phyloP scores from a whole-genome alignment of 2,113 vertebrate genomes.

The Sylvia atricapilla region DNA sequence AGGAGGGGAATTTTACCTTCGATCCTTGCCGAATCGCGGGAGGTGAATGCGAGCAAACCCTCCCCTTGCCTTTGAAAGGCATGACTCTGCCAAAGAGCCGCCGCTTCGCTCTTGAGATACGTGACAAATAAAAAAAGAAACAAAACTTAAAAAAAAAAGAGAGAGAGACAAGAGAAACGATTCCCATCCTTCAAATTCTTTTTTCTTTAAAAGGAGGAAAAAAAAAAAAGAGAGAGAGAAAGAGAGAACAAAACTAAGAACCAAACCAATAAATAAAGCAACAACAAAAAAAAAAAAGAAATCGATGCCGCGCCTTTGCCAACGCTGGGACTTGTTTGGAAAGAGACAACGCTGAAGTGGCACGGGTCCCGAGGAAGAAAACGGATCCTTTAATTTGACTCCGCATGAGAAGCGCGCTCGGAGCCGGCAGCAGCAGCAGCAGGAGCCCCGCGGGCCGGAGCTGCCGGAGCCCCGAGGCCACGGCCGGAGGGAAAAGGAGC shows the following conservation, averaged over 20 bases:
- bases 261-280: neutral
- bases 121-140: neutral
- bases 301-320: slow-evolving; percentile 7
- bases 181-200: neutral
- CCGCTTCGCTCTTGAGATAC: neutral
- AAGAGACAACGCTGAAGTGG: slow-evolving; percentile 47
- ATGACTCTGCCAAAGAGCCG: neutral
- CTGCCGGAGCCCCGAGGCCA: neutral
- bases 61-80: slow-evolving; percentile 6
- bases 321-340: slow-evolving; percentile 59
- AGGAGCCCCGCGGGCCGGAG: slow-evolving; percentile 14
- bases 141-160: too few relatives aligned
- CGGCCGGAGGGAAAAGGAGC: neutral
- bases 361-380: slow-evolving; percentile 47
- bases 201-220: neutral
- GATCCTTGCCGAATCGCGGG: neutral
- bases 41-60: slow-evolving; percentile 1
- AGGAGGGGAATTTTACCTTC: neutral
- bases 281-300: neutral
- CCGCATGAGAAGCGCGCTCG: slow-evolving; percentile 24
- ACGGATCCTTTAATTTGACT: slow-evolving; percentile 59
- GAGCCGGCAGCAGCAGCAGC: neutral
- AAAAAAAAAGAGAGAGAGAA: neutral
- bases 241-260: too few relatives aligned
- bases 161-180: neutral